A percentile compares a stretch with the other conserved stretches of the same genome.
phyloP scores from a whole-genome alignment of 1,140 invertebrate species.

The Colletes latitarsis region DNA sequence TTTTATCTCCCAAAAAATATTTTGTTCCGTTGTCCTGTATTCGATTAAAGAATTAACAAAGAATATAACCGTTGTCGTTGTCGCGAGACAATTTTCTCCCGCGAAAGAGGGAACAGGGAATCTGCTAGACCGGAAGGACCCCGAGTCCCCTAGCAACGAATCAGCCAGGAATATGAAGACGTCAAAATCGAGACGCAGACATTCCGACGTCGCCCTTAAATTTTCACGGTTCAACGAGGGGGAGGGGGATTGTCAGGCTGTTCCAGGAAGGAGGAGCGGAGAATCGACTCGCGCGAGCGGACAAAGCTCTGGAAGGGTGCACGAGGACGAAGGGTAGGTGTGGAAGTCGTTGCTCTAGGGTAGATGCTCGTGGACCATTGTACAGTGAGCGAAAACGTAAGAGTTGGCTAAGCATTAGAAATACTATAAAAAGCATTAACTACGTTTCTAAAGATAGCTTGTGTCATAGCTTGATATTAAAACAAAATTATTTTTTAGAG shows the following conservation, averaged over 20 bases:
- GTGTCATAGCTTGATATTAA: no score
- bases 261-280: background rate
- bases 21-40: no score
- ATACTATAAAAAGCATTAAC: no score
- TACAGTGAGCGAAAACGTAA: no score
- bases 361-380: background rate
- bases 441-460: no score
- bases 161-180: background rate
- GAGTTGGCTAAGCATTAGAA: no score
- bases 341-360: background rate
- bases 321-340: background rate
- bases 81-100: background rate
- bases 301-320: background rate
- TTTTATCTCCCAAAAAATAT: no score
- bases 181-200: background rate
- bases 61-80: background rate
- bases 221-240: constrained; percentile 28
- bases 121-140: background rate
- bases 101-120: background rate
- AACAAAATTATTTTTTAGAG: no score
- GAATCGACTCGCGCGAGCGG: constrained; percentile 9
- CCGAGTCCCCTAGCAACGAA: background rate
- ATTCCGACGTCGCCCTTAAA: constrained; percentile 31
- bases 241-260: background rate
- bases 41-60: no score